phyloP scores from a whole-genome alignment of 2,113 vertebrate genomes.

The Nestor notabilis region DNA sequence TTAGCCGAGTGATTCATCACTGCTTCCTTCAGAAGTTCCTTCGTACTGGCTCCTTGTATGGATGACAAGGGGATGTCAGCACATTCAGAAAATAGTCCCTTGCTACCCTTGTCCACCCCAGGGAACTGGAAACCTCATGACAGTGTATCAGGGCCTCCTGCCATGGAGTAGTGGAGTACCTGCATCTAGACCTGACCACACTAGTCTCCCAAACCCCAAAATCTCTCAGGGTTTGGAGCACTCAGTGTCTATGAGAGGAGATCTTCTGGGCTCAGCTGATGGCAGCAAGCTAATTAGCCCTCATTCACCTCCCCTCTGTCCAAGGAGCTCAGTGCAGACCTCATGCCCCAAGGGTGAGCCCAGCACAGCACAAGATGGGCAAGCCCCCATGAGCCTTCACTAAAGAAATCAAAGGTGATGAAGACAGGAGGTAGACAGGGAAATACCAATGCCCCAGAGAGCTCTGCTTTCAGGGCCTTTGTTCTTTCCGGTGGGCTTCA shows the following conservation, averaged over 20 bases:
- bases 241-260: neutral
- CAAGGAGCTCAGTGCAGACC: neutral
- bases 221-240: neutral
- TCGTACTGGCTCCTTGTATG: neutral
- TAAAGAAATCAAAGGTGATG: neutral
- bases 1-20: neutral
- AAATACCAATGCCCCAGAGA: neutral
- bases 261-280: neutral
- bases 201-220: neutral
- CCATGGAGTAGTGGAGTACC: neutral
- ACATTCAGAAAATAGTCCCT: neutral
- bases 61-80: neutral
- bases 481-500: neutral
- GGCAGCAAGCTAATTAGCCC: neutral
- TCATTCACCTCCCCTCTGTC: neutral
- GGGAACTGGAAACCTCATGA: neutral
- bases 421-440: neutral
- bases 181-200: neutral
- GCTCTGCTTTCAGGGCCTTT: neutral
- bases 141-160: neutral
- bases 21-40: neutral
- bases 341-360: neutral
- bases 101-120: neutral
- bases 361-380: fast-evolving
- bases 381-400: fast-evolving